Evolutionary conservation across 2,113 vertebrate genomes (phyloP).

Genomic region (Charina bottae): DNA sequence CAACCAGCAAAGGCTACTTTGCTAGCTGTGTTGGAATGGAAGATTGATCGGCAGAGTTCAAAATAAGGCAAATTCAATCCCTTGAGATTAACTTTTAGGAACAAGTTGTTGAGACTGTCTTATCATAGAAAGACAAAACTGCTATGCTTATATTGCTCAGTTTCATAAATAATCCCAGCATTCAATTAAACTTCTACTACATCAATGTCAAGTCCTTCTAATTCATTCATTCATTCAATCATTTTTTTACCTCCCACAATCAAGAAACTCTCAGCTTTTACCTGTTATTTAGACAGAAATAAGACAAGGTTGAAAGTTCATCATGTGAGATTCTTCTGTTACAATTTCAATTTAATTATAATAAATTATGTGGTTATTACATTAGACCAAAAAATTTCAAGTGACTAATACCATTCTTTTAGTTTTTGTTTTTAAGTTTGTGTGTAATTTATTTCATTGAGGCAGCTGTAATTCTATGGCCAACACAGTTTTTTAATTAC

Average conservation of each 20-base stretch:
- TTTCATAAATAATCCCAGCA: background rate
- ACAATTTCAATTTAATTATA: constrained; percentile 19
- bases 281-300: background rate
- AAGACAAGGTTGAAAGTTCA: background rate
- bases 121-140: background rate
- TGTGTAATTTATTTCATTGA: background rate
- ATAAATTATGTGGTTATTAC: constrained; percentile 6
- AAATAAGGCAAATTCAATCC: background rate
- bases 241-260: background rate
- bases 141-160: background rate
- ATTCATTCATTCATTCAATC: background rate
- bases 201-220: background rate
- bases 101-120: background rate
- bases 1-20: background rate
- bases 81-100: background rate
- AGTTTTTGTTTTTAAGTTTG: background rate
- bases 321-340: background rate
- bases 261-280: background rate
- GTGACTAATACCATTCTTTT: background rate
- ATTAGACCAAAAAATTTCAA: background rate
- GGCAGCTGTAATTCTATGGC: background rate
- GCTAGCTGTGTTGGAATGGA: background rate
- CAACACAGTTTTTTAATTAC: background rate
- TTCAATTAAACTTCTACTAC: background rate
- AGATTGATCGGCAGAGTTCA: background rate